A percentile compares a stretch with the other conserved stretches of the same genome.
Evolutionary conservation across 1,140 invertebrate genomes (phyloP).

Genomic region (Pseudomyrmex pallidus): DNA sequence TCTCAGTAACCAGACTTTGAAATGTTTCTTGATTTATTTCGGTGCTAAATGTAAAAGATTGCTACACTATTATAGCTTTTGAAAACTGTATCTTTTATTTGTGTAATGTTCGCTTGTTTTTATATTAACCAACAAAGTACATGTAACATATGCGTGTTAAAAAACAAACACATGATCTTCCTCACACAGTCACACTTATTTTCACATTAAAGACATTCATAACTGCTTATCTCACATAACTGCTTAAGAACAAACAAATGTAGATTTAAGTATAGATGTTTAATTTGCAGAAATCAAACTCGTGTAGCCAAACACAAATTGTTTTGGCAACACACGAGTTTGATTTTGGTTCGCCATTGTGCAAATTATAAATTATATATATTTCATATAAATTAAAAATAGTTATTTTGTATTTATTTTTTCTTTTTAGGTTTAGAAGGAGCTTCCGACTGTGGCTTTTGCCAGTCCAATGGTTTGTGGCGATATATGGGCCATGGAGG

Average conservation of each 20-base stretch:
- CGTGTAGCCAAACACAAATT: neutral
- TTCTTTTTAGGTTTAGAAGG: slow-evolving; percentile 81
- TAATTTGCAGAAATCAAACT: neutral
- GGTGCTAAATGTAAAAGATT: too few species aligned
- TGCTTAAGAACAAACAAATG: slow-evolving; percentile 7
- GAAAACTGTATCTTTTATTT: slow-evolving; percentile 1
- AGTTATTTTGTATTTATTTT: slow-evolving; percentile 73
- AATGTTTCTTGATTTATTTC: neutral
- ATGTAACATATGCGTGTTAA: neutral
- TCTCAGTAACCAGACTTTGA: neutral
- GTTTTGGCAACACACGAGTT: neutral
- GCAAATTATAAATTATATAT: too few species aligned
- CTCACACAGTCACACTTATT: neutral
- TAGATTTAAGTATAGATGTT: neutral
- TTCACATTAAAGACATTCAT: neutral
- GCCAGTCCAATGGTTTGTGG: slow-evolving; percentile 95
- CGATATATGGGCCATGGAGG: slow-evolving; percentile 98
- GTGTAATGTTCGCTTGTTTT: neutral
- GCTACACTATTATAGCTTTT: too few species aligned
- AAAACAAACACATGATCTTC: slow-evolving; percentile 26
- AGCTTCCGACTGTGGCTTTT: slow-evolving; percentile 88
- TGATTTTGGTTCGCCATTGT: too few species aligned
- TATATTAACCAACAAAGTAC: neutral
- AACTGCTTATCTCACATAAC: slow-evolving; percentile 11
- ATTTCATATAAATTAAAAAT: neutral